Evolutionary conservation across 2,797 vertebrate species (phyloP).

Genomic region (Macroramphosus scolopax): DNA sequence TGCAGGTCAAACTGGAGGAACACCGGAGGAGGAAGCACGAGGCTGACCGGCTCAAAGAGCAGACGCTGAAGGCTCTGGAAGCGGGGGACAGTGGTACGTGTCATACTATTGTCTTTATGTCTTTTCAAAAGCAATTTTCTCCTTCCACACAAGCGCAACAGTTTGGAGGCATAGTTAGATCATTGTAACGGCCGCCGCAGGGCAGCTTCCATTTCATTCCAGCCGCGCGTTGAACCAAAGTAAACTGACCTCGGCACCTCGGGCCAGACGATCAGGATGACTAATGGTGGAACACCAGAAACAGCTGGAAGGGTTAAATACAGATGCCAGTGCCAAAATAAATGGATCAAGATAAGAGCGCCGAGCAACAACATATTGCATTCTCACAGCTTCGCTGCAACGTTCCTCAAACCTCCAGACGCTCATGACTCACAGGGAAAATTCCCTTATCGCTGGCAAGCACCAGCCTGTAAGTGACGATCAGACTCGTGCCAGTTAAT

Average conservation of each 20-base stretch:
- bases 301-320: conserved; percentile 58
- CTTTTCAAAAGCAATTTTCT: conserved; percentile 32
- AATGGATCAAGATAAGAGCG: conserved; percentile 44
- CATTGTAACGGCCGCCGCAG: conserved; percentile 22
- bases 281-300: conserved; percentile 38
- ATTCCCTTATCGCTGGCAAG: conserved; percentile 66
- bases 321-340: conserved; percentile 45
- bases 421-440: conserved; percentile 65
- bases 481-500: conserved; percentile 35
- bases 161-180: conserved; percentile 26
- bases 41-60: conserved; percentile 57
- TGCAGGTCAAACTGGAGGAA: conserved; percentile 69
- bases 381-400: conserved; percentile 49
- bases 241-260: conserved; percentile 44
- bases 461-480: conserved; percentile 58
- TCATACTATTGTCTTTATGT: conserved; percentile 19
- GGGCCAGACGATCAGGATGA: conserved; percentile 44
- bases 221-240: conserved; percentile 27
- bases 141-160: conserved; percentile 19
- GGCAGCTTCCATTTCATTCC: conserved; percentile 53
- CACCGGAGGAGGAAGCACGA: conserved; percentile 62
- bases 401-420: conserved; percentile 55
- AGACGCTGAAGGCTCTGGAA: conserved; percentile 47
- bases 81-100: conserved; percentile 48
- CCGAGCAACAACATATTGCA: conserved; percentile 59